Base-by-base conservation (phyloP, 2,797 vertebrate genomes). In the Anniella stebbinsi region DNA sequence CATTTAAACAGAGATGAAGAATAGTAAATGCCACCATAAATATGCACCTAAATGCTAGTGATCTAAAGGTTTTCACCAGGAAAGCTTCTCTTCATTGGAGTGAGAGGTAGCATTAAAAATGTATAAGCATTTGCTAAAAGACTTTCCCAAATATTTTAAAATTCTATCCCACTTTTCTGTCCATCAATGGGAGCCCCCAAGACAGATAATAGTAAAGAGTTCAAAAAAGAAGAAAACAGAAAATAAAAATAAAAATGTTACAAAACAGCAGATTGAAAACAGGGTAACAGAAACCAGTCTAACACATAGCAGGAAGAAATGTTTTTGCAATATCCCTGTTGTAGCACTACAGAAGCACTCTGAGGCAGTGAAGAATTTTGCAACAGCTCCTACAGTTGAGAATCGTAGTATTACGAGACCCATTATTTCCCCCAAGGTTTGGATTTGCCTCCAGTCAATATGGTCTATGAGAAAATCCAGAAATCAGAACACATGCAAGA, bases 321-420 rank as follows among this genome's bases (percentile, higher is more conserved):
- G 12, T 76, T 83, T 87, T 87, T 87, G 72, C 60, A 82, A 87
- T 21, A 67, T 57, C 8, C 30, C 33, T 82, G 45, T 66, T 87
- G 63, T 45, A 51, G 38, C 38, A 7, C 66, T 82, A 36, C 85
- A 82, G 45, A 90, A 77, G 76, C 54, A 75, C n/a, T 51, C 54
- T 45, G 67, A 67, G n/a, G 67, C 57, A 82, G 36, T 81, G 70
- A 76, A n/a, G 38, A n/a, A 54, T 67, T 90, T 90, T 82, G 80
- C 60, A 83, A 90, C 60, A 48, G 63, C 70, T 72, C 67, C 51
- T 18, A 72, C 8, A 13, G 36, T n/a, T 76, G 48, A 87, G 18
- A 41, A 82, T 25, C 82, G 78, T 45, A 41, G 4, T 25, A 82
- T 89, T 84, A 76, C 76, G 60, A 87, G 63, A 51, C n/a, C 18